Evolutionary conservation across 2,113 vertebrate species (phyloP), one percentile per base, ranked within the genome.

Genomic region (Lamprotornis superbus): DNA sequence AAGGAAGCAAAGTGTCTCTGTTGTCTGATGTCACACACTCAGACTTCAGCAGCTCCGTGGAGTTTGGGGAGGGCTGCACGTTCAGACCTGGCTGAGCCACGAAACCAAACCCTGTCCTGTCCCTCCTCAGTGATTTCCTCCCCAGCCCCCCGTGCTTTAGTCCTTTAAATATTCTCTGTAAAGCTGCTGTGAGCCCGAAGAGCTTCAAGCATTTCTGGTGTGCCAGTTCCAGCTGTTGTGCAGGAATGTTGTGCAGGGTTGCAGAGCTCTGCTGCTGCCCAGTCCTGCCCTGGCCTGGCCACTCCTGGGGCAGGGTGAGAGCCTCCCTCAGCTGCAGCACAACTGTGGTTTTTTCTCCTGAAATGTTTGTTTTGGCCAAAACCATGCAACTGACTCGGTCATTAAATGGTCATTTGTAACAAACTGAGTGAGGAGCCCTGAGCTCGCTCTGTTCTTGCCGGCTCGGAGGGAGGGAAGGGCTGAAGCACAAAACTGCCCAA

Each of bases 321-420:
- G 33, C 27, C 4, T 31, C 22, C 47, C 37, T 50, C 4, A 28
- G 1, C 83, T 64, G 80, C 12, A 55, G 56, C 57, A 63, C 33
- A 21, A n/a, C 42, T 35, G 42, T 12, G 35, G 8, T 44, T 24
- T 82, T 55, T 73, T 19, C n/a, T 63, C 49, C 52, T 70, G 42
- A 31, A 47, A 31, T 47, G 23, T 27, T 56, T 57, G 35, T 56
- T 86, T 70, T 44, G 56, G 73, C 60, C 73, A 46, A 67, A 81
- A 59, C 35, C 12, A 1, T 76, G 37, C 56, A 70, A 53, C 79
- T 42, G 49, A 37, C 39, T 79, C 0, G 1, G 30, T 74, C 71
- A 46, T 37, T 56, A 90, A 92, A 80, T 35, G 80, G 50, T 60
- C 49, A 31, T 89, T 93, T 94, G 25, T 96, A 95, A 96, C 85